These are phyloP conservation scores for Coluber constrictor DNA, from an alignment of 2,797 vertebrate species.

Conservation along the genomic window DNA sequence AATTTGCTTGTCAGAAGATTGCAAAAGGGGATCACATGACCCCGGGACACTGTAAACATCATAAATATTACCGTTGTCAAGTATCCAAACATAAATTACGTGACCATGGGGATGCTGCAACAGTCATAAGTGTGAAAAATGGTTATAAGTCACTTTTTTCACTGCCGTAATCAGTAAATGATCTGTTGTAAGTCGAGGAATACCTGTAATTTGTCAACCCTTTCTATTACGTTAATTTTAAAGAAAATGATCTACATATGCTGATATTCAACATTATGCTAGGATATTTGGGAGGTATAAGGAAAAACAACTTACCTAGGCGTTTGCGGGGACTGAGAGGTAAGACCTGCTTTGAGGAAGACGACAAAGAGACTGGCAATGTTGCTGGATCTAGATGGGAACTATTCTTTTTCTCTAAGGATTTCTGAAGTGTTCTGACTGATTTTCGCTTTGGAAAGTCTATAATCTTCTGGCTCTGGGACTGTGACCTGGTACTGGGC, in stretches of 20 bases:
- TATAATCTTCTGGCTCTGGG: conserved; percentile 75
- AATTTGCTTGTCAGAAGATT: background rate
- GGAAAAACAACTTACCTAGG: conserved; percentile 71
- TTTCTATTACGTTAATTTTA: background rate
- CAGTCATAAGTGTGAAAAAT: background rate
- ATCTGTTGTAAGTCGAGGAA: background rate
- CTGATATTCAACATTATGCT: background rate
- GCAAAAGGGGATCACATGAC: background rate
- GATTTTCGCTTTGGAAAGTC: conserved; percentile 81
- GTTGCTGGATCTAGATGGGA: background rate
- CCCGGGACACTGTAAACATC: background rate
- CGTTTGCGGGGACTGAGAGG: conserved; percentile 92
- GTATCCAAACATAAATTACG: background rate
- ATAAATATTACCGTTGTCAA: background rate
- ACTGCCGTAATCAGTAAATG: background rate
- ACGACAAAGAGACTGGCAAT: background rate
- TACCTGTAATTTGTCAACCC: background rate
- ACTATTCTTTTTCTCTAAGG: background rate
- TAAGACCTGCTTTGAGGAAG: conserved; percentile 46
- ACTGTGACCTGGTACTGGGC: conserved; percentile 80
- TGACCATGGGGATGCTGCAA: background rate
- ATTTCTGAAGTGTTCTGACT: conserved; percentile 42
- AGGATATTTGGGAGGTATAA: background rate
- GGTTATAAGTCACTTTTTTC: background rate
- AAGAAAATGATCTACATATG: background rate